These are phyloP conservation scores for Sabellastarte sp. DNA, from an alignment of 2,888 invertebrate genomes.

Conservation along the genomic window DNA sequence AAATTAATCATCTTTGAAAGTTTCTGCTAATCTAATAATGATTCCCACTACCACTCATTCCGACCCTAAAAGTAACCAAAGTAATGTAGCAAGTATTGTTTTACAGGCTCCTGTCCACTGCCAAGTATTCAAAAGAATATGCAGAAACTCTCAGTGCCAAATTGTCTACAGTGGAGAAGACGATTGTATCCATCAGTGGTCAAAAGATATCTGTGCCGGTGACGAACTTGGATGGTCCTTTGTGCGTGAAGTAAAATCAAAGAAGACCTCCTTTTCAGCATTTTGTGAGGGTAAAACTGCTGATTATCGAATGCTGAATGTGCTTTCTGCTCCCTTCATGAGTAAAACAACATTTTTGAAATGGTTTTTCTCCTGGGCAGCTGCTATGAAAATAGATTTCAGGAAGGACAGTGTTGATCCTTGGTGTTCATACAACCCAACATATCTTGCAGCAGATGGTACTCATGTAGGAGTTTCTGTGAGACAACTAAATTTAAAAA, in stretches of 20 bases:
- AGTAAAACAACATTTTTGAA: neutral
- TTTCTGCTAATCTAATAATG: no score
- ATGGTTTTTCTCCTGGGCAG: slow-evolving; percentile 4
- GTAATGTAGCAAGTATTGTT: no score
- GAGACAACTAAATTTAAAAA: neutral
- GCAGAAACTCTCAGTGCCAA: no score
- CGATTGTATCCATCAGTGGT: neutral
- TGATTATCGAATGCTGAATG: neutral
- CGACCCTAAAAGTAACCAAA: no score
- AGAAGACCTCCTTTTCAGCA: neutral
- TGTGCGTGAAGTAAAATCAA: neutral
- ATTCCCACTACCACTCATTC: no score
- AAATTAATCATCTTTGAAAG: no score
- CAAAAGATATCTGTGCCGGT: neutral
- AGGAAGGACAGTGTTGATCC: neutral
- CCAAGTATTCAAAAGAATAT: no score
- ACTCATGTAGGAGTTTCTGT: slow-evolving; percentile 6
- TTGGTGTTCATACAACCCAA: neutral
- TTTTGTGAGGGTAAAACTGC: neutral
- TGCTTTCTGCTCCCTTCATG: neutral
- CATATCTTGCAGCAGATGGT: slow-evolving; percentile 3
- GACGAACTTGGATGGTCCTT: slow-evolving; percentile 3
- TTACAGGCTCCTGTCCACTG: no score
- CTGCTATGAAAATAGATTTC: slow-evolving; percentile 3
- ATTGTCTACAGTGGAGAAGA: neutral